Evolutionary conservation across 2,113 vertebrate genomes (phyloP).

Genomic region (Silurus asotus): DNA sequence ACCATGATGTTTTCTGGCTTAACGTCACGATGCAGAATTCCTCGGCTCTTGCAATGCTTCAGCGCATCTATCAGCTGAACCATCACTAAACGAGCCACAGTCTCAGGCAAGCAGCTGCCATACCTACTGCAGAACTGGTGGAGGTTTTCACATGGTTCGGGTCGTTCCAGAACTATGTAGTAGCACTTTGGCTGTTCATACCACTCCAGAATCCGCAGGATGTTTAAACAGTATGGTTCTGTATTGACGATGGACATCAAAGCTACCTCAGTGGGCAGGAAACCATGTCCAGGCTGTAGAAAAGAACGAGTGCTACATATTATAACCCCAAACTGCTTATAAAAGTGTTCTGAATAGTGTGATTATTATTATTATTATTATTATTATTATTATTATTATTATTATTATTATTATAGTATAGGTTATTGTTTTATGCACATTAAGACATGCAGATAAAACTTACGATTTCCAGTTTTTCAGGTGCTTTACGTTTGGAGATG

Average conservation of each 20-base stretch:
- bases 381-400: too few species aligned
- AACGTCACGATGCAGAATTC: conserved; percentile 63
- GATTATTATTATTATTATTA: not conserved
- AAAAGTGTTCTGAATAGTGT: not conserved
- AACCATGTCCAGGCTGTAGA: conserved; percentile 46
- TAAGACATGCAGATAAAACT: conserved; percentile 28
- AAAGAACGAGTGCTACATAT: not conserved
- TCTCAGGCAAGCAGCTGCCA: conserved; percentile 51
- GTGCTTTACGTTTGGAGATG: conserved; percentile 50
- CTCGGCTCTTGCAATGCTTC: conserved; percentile 55
- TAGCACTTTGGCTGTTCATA: conserved; percentile 57
- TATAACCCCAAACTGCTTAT: not conserved
- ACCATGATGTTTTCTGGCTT: conserved; percentile 76
- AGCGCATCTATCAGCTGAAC: conserved; percentile 57
- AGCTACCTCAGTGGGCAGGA: conserved; percentile 57
- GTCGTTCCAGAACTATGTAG: conserved; percentile 63
- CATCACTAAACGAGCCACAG: conserved; percentile 51
- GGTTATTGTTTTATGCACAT: not conserved
- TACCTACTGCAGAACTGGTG: conserved; percentile 53
- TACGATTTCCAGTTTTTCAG: conserved; percentile 58
- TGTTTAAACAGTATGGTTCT: too few species aligned
- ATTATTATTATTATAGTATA: not conserved
- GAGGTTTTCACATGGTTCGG: conserved; percentile 61
- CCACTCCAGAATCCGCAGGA: conserved; percentile 59
- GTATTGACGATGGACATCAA: conserved; percentile 57